These are phyloP conservation scores for Illadopsis cleaveri DNA, from an alignment of 2,113 vertebrate genomes.

Conservation along the genomic window DNA sequence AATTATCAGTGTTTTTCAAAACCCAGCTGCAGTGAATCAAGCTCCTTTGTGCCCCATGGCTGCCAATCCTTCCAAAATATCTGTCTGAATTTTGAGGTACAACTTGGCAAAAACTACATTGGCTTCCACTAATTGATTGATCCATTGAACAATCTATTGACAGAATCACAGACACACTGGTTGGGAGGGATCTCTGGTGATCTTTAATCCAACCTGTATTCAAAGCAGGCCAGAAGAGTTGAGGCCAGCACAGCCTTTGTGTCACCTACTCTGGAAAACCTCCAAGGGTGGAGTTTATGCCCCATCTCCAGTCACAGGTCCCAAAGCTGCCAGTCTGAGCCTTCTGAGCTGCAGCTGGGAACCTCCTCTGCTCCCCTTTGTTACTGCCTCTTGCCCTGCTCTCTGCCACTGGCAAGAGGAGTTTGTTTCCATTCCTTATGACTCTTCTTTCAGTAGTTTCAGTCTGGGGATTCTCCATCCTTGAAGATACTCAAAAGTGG, in stretches of 20 bases:
- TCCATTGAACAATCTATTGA: background rate
- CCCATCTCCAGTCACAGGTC: background rate
- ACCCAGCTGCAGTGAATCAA: background rate
- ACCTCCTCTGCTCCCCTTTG: background rate
- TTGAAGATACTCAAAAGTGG: background rate
- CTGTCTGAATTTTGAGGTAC: background rate
- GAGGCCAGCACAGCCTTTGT: background rate
- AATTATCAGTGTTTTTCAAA: background rate
- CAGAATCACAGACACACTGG: background rate
- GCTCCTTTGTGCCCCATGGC: background rate
- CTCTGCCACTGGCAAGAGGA: background rate
- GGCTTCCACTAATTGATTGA: background rate
- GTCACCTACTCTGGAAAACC: background rate
- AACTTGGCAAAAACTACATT: background rate
- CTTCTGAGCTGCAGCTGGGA: background rate
- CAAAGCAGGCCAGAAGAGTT: background rate
- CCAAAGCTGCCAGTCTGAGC: background rate
- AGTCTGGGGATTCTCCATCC: background rate
- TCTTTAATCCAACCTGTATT: background rate
- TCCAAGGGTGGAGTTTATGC: background rate
- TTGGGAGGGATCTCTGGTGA: background rate
- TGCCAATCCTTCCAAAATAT: background rate
- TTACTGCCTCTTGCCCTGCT: background rate
- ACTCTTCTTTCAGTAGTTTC: background rate
- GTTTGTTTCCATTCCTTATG: background rate